Percentiles rank a stretch among this genome's conserved stretches.
Conservation (phyloP, 1,140 invertebrate genomes). For the Stegodyphus mimosarum region DNA sequence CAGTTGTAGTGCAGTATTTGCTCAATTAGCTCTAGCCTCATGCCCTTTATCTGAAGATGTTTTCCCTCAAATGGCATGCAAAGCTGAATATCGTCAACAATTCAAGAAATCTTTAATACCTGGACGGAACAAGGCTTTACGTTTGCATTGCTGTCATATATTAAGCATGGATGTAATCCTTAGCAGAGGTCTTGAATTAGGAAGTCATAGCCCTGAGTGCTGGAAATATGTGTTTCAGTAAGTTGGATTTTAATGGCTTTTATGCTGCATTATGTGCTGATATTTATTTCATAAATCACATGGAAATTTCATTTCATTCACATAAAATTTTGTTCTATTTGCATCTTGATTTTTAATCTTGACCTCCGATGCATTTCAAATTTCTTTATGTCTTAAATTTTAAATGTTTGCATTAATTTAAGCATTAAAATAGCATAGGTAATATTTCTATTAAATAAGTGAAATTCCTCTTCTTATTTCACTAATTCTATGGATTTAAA, state of each 20-base stretch:
- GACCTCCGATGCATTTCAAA: too few species aligned
- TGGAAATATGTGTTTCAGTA: slow-evolving; percentile 93
- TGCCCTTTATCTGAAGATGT: slow-evolving; percentile 74
- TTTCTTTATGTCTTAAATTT: too few species aligned
- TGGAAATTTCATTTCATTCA: too few species aligned
- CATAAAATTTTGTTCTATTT: too few species aligned
- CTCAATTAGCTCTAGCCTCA: slow-evolving; percentile 75
- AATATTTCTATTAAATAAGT: too few species aligned
- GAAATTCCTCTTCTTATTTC: too few species aligned
- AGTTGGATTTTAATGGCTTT: not conserved
- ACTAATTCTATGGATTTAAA: too few species aligned
- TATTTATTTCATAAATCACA: too few species aligned
- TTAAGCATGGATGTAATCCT: slow-evolving; percentile 88
- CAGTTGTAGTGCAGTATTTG: slow-evolving; percentile 83
- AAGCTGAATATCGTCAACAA: slow-evolving; percentile 21
- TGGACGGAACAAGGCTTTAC: slow-evolving; percentile 60
- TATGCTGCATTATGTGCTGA: too few species aligned
- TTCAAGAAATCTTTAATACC: slow-evolving; percentile 59
- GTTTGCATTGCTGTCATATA: slow-evolving; percentile 81
- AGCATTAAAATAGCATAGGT: too few species aligned
- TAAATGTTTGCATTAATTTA: too few species aligned
- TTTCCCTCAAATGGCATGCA: slow-evolving; percentile 40
- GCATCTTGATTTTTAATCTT: too few species aligned
- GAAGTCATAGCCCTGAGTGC: slow-evolving; percentile 88
- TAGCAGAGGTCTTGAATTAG: slow-evolving; percentile 85